A percentile compares a stretch with the other conserved stretches of the same genome.
Evolutionary conservation across 2,113 vertebrate genomes (phyloP).

Genomic region (Bambusicola thoracicus): DNA sequence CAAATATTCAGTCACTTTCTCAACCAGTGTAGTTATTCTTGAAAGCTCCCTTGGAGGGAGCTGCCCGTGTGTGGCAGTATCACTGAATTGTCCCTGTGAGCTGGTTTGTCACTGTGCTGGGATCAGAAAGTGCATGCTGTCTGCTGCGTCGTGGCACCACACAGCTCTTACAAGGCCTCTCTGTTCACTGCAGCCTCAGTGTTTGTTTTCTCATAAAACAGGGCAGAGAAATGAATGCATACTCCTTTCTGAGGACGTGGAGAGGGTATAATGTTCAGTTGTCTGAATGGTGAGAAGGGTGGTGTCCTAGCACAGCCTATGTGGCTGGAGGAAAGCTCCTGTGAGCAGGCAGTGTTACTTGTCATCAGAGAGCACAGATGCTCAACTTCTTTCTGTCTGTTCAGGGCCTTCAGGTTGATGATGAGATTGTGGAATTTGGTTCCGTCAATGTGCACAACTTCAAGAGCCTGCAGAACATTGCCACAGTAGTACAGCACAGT

Average conservation of each 20-base stretch:
- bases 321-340: background rate
- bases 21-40: background rate
- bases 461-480: constrained; percentile 90
- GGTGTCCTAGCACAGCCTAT: accelerated
- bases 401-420: constrained; percentile 89
- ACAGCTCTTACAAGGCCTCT: background rate
- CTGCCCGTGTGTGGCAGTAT: background rate
- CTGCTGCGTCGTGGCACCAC: background rate
- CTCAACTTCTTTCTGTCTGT: background rate
- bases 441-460: constrained; percentile 92
- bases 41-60: background rate
- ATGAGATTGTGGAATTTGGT: constrained; percentile 92
- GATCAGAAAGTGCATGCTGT: background rate
- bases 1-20: background rate
- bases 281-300: background rate
- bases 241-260: accelerated
- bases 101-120: accelerated
- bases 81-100: background rate
- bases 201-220: background rate
- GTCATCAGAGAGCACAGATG: background rate
- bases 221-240: background rate
- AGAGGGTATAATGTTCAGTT: background rate
- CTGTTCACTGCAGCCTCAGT: background rate
- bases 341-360: background rate
- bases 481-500: constrained; percentile 92